phyloP scores from a whole-genome alignment of 2,113 vertebrate genomes.

The Mungos mungo region DNA sequence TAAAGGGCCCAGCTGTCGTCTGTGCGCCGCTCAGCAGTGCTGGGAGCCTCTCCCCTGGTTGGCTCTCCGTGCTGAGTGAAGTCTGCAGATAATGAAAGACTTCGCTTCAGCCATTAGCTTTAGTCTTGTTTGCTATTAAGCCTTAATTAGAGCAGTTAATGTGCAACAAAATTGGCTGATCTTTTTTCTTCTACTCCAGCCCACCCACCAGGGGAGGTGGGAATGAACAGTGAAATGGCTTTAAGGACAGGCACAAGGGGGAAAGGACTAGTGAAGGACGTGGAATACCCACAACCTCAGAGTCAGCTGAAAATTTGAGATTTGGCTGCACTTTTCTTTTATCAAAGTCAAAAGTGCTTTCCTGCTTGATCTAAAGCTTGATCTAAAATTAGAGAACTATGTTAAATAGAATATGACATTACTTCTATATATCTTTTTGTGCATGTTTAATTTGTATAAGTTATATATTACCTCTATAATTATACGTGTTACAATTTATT shows the following conservation, averaged over 20 bases:
- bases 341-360: background rate
- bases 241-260: background rate
- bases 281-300: background rate
- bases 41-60: background rate
- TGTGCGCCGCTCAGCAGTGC: rapidly evolving
- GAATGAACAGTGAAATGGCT: background rate
- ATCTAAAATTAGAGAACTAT: background rate
- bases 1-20: background rate
- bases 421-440: background rate
- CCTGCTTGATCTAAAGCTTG: background rate
- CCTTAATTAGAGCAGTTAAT: slow-evolving; percentile 56
- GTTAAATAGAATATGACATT: background rate
- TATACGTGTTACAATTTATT: background rate
- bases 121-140: slow-evolving; percentile 9
- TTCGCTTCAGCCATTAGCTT: background rate
- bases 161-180: background rate
- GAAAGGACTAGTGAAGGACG: background rate
- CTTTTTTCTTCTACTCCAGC: background rate
- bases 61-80: background rate
- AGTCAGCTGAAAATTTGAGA: background rate
- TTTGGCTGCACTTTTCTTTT: background rate
- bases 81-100: slow-evolving; percentile 26
- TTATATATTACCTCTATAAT: background rate
- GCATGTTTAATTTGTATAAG: background rate
- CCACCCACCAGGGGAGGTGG: background rate